Base-by-base conservation (phyloP, 2,797 vertebrate genomes). In the Falco cherrug region DNA sequence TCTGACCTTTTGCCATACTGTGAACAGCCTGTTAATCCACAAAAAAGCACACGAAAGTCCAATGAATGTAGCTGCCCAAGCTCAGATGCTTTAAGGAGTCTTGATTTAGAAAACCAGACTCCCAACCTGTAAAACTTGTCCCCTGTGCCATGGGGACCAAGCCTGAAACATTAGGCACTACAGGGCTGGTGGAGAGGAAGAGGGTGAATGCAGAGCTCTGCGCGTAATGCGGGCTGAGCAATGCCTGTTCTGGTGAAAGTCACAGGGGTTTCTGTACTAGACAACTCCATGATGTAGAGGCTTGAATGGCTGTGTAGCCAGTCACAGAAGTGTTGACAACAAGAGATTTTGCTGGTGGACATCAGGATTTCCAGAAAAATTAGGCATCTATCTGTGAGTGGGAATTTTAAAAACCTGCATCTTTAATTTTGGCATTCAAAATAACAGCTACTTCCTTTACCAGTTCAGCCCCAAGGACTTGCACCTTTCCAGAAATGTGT, bases 211-310 rank as follows among this genome's bases (percentile, higher is more conserved):
- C 20, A 50, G 56, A 57, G 13, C 50, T 79, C 24, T 83, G 33
- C 11, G 16, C 5, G 7, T 31, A 48, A 29, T 16, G 11, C 0
- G 0, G n/a, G 41, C 16, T 75, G n/a, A 57, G n/a, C 18, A 79
- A 1, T n/a, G 16, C 5, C 12, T 37, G 0, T 35, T 87, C 31
- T 68, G 41, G 45, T 35, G 31, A 61, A 61, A 39, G 19, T 35
- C 37, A 39, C 29, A n/a, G 16, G 22, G 24, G 28, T 57, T 84
- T 81, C 54, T 59, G 17, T 39, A 47, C 28, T 54, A 74, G 45
- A 50, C 24, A 60, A 12, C 21, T 83, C 43, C 15, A 2, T 2
- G 10, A 29, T 33, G 13, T 15, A 48, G 28, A 45, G 3, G 2
- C 11, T 78, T 28, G 56, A 67, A 67, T 43, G 21, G 19, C 45